These are phyloP conservation scores for Alosa alosa DNA, from an alignment of 2,113 vertebrate genomes.

Conservation along the genomic window DNA sequence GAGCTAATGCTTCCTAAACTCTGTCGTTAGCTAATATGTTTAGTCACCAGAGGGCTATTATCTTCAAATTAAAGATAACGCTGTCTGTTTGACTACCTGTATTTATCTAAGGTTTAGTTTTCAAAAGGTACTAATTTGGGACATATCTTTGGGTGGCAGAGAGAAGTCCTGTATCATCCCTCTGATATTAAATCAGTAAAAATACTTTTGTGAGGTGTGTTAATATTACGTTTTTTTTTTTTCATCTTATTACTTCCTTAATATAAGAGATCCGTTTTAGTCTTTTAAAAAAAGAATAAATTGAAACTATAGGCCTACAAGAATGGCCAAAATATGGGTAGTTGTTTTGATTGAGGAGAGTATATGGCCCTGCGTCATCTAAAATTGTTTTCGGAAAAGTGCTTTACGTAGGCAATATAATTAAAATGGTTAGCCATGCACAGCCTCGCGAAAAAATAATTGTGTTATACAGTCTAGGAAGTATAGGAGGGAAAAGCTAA, in stretches of 20 bases:
- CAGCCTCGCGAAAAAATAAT: background rate
- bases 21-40: constrained; percentile 1
- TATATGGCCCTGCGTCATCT: background rate
- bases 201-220: constrained; percentile 38
- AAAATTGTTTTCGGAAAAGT: background rate
- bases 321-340: background rate
- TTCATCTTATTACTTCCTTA: background rate
- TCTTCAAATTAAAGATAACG: constrained; percentile 46
- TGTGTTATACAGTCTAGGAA: background rate
- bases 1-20: constrained; percentile 9
- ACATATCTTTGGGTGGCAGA: constrained; percentile 24
- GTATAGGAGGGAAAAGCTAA: background rate
- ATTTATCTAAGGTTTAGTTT: constrained; percentile 56
- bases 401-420: background rate
- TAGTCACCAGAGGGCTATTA: constrained; percentile 17
- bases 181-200: constrained; percentile 50
- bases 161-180: constrained; percentile 13
- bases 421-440: background rate
- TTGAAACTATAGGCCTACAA: background rate
- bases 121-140: constrained; percentile 46
- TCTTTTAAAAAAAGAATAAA: background rate
- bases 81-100: constrained; percentile 41
- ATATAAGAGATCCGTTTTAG: background rate
- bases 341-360: background rate
- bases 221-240: background rate